These are phyloP conservation scores for Gobius niger DNA, from an alignment of 2,113 vertebrate species.

Conservation along the genomic window DNA sequence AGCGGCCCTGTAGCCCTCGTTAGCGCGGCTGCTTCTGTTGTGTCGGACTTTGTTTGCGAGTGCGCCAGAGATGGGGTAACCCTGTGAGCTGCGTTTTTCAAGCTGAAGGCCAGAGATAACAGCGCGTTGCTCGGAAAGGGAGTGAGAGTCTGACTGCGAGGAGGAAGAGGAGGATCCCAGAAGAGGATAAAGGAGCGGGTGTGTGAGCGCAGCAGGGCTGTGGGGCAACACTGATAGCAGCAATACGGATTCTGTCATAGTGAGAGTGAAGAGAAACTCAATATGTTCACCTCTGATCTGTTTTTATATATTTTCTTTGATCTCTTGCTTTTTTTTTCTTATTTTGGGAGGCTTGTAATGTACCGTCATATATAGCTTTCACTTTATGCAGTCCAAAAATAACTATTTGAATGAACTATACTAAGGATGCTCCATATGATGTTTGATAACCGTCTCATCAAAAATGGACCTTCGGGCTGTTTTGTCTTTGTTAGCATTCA, in stretches of 20 bases:
- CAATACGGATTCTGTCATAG: not conserved
- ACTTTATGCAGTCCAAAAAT: no score
- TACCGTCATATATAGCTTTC: no score
- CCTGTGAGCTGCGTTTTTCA: slow-evolving; percentile 33
- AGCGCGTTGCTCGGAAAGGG: slow-evolving; percentile 28
- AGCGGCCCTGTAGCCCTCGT: not conserved
- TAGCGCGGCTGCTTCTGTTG: slow-evolving; percentile 13
- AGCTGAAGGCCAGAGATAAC: slow-evolving; percentile 61
- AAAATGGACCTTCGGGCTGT: no score
- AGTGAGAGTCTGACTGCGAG: slow-evolving; percentile 37
- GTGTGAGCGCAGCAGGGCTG: not conserved
- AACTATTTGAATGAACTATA: no score
- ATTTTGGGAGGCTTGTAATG: no score
- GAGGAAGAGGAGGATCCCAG: slow-evolving; percentile 37
- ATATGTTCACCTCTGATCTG: no score
- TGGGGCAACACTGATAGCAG: slow-evolving; percentile 8
- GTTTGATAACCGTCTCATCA: no score
- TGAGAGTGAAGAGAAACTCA: not conserved
- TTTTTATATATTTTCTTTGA: no score
- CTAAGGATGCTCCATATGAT: no score
- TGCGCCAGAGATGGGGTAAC: not conserved
- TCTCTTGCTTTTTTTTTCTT: no score
- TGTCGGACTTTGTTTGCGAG: slow-evolving; percentile 18
- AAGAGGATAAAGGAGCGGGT: slow-evolving; percentile 34
- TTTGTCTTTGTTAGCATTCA: no score